Evolutionary conservation across 2,113 vertebrate genomes (phyloP).

Genomic region (Sterrhoptilus dennistouni): DNA sequence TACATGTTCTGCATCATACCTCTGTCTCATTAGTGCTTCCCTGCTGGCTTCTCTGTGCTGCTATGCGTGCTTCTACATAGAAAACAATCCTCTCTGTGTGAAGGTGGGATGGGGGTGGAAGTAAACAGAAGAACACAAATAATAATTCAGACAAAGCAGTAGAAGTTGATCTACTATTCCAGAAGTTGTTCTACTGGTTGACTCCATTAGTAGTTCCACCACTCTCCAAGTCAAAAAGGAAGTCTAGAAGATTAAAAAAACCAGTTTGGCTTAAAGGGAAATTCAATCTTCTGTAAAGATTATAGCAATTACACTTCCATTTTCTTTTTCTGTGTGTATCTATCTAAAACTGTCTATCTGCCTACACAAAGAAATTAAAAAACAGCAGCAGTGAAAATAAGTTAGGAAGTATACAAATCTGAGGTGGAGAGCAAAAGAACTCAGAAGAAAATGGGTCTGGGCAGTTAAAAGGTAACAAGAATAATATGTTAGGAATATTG

Average conservation of each 20-base stretch:
- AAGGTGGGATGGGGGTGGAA: not conserved
- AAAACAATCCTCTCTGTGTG: constrained; percentile 8
- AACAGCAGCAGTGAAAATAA: not conserved
- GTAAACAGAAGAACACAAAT: constrained; percentile 10
- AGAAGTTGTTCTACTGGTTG: constrained; percentile 6
- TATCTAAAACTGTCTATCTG: not conserved
- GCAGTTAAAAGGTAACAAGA: not conserved
- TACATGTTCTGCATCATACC: constrained; percentile 1
- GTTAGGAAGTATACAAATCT: not conserved
- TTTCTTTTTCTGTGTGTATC: not conserved
- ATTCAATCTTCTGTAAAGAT: not conserved
- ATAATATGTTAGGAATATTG: not conserved
- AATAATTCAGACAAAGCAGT: not conserved
- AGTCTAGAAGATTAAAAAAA: not conserved
- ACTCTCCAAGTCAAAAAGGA: not conserved
- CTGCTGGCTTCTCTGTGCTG: not conserved
- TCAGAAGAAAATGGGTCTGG: not conserved
- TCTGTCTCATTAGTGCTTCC: constrained; percentile 29
- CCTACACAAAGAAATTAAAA: not conserved
- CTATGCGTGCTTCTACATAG: not conserved
- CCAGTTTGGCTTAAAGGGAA: not conserved
- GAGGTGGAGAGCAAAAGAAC: not conserved
- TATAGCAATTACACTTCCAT: not conserved
- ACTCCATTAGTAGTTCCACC: not conserved
- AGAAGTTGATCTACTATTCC: not conserved